Base-by-base conservation (phyloP, 2,888 invertebrate species). In the Rugalucina vietnamica region DNA sequence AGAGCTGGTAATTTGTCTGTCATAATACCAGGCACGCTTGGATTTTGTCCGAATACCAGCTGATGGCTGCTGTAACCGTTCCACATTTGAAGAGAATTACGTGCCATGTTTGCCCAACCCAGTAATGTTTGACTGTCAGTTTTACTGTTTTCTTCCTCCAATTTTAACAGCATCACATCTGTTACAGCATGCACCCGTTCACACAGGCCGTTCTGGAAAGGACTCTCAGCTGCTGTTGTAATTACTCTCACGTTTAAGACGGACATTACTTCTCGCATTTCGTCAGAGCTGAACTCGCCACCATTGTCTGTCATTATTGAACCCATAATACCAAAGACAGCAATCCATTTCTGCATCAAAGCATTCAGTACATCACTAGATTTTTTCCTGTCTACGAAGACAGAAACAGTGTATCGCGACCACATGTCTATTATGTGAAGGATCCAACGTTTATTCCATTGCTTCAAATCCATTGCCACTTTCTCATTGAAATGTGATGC, bases 341-440 rank as follows among this genome's bases (percentile, higher is more conserved):
- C 77, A 43, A 82, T 70, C 85, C 85, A 85, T 36, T 39, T 34
- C 39, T 32, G 73, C 78, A 74, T 74, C 36, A 82, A 39, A 10
- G 14, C 70, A 24, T 82, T 77, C 36, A 84, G 76, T 12, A 81
- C 78, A 49, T 81, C 76, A 49, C 65, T 73, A 1, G 81, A 71
- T 39, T 39, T 70, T 50, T 85, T 83, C 60, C 82, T 54, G 18
- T 14, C 24, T 21, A 81, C 84, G 70, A 82, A 78, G 12, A 81
- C 82, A 21, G 85, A 83, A 14, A 85, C 60, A 24, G 85, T 86
- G 27, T 69, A 84, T n/a, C 76, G 71, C 0, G 82, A 82, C 80
- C 80, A 86, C 70, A 86, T 84, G 69, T 88, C 84, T 37, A 83
- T 87, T 37, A 88, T 73, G 37, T 88, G 85, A 4, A 87, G 57